phyloP scores from a whole-genome alignment of 2,888 invertebrate species.

The Habroteleia sp. region DNA sequence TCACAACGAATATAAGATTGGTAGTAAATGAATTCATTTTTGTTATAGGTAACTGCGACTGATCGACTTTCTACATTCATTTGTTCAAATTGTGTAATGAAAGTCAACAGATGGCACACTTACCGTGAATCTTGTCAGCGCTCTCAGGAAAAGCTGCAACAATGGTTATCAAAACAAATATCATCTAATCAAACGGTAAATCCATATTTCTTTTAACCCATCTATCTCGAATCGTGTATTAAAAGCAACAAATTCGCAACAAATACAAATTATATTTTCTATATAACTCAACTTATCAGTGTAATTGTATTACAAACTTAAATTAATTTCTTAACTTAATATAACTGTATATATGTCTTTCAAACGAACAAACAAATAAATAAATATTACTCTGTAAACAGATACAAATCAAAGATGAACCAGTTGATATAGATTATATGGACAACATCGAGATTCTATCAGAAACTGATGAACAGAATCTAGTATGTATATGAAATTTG shows the following conservation, averaged over 20 bases:
- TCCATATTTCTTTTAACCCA: neutral
- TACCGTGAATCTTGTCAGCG: slow-evolving; percentile 85
- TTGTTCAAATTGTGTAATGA: slow-evolving; percentile 85
- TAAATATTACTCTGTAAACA: slow-evolving; percentile 82
- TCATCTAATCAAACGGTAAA: slow-evolving; percentile 63
- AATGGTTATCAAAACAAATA: slow-evolving; percentile 80
- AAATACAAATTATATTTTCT: no score
- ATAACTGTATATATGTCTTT: no score
- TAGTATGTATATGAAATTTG: slow-evolving; percentile 60
- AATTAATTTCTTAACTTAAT: no score
- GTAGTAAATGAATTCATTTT: no score
- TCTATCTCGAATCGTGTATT: no score
- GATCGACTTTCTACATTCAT: slow-evolving; percentile 86
- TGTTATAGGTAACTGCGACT: slow-evolving; percentile 84
- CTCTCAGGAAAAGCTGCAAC: slow-evolving; percentile 85
- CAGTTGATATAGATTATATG: slow-evolving; percentile 75
- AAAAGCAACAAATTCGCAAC: no score
- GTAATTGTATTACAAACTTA: no score
- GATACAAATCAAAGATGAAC: slow-evolving; percentile 82
- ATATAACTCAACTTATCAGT: no score
- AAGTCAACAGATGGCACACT: slow-evolving; percentile 86
- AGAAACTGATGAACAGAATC: slow-evolving; percentile 55
- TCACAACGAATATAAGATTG: no score
- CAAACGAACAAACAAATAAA: no score
- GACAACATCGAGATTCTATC: slow-evolving; percentile 66